Conservation (phyloP, 2,113 vertebrate species). For the Eolophus roseicapilla region DNA sequence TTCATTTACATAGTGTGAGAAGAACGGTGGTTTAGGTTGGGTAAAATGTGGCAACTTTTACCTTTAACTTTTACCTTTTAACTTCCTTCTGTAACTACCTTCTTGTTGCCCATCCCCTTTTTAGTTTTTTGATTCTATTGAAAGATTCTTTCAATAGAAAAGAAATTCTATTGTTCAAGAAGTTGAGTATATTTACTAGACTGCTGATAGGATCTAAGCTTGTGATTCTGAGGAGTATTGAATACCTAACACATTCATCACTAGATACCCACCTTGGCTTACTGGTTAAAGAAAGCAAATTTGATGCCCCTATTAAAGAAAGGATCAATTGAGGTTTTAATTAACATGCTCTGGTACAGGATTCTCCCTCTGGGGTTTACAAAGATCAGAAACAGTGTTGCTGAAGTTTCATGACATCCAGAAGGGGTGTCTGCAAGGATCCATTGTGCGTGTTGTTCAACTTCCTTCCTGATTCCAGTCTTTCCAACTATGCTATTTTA, state of each 20-base stretch:
- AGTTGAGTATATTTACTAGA: background rate
- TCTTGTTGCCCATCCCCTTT: background rate
- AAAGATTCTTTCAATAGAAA: background rate
- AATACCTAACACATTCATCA: background rate
- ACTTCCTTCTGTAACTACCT: background rate
- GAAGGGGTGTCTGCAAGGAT: background rate
- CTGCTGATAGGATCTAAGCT: background rate
- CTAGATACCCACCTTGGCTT: background rate
- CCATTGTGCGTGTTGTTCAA: fast-evolving
- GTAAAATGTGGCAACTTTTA: background rate
- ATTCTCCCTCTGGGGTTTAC: background rate
- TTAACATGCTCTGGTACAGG: background rate
- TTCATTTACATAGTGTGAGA: background rate
- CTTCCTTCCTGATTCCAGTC: background rate
- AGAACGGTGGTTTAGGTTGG: background rate
- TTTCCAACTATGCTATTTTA: background rate
- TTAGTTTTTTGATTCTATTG: background rate
- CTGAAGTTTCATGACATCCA: background rate
- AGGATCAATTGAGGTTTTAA: background rate
- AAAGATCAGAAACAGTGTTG: background rate
- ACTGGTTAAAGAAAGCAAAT: background rate
- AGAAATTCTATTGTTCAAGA: background rate
- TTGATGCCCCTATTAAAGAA: background rate
- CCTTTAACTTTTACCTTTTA: too few species aligned
- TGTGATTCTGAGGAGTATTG: background rate